Base-by-base conservation (phyloP, 1,140 invertebrate species). In the Physella acuta region DNA sequence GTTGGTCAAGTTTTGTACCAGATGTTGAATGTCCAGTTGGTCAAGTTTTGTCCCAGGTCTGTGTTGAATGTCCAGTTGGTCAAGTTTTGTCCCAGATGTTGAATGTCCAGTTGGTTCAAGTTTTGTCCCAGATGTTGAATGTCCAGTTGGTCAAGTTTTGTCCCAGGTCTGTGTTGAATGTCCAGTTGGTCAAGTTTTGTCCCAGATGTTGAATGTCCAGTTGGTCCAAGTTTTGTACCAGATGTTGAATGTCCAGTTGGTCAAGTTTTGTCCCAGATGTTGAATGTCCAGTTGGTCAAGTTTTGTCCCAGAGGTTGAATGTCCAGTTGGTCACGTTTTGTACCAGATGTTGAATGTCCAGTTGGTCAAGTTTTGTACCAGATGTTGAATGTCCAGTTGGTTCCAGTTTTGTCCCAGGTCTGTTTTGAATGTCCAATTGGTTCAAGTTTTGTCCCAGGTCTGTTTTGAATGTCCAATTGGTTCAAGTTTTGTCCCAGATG, bases 1-100 rank as follows among this genome's bases (percentile, higher is more conserved):
- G 79, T 84, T 58, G 76, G 76, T 78, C 81, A 67, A 16, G n/a
- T 24, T 20, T 39, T n/a, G n/a, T n/a, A n/a, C n/a, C n/a, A n/a
- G n/a, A n/a, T n/a, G n/a, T n/a, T n/a, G n/a, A n/a, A 11, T 68
- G 17, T 66, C 37, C 20, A 16, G 30, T 20, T 44, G 20, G 20
- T 39, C 39, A 44, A 8, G 20, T 44, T 44, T 44, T 44, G 8
- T 44, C 20, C 39, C 39, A 44, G n/a, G n/a, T n/a, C n/a, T n/a
- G n/a, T n/a, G n/a, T n/a, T n/a, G n/a, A n/a, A n/a, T n/a, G n/a
- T n/a, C n/a, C n/a, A n/a, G 79, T 84, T 58, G 76, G 76, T 78
- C 81, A 67, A 16, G n/a, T 24, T 20, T 39, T n/a, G n/a, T n/a
- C n/a, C n/a, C n/a, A n/a, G n/a, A n/a, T n/a, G n/a, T n/a, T n/a